Percentiles rank a stretch among this genome's conserved stretches.
Evolutionary conservation across 2,888 invertebrate species (phyloP).

Genomic region (Rhogogaster chlorosoma): DNA sequence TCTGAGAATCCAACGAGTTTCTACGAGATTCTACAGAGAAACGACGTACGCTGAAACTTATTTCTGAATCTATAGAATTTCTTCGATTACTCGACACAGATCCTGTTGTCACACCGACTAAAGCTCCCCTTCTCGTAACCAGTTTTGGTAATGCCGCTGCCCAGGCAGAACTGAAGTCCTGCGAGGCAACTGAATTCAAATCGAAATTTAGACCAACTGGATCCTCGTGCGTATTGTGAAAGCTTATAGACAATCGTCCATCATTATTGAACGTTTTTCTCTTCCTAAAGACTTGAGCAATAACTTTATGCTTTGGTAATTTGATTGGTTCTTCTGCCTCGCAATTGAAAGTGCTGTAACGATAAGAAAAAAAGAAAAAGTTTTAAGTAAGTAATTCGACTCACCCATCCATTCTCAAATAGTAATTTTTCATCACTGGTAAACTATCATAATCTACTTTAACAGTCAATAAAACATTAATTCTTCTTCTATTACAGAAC

Average conservation of each 20-base stretch:
- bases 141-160: conserved; percentile 94
- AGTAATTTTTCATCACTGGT: background rate
- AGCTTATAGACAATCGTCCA: conserved; percentile 92
- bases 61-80: conserved; percentile 82
- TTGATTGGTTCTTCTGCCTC: conserved; percentile 85
- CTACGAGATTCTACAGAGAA: conserved; percentile 92
- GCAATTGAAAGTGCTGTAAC: conserved; percentile 85
- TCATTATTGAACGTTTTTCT: conserved; percentile 91
- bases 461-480: background rate
- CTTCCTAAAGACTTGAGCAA: conserved; percentile 94
- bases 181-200: conserved; percentile 87
- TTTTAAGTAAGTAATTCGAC: conserved; percentile 43
- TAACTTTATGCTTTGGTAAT: conserved; percentile 92
- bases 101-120: conserved; percentile 83
- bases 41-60: conserved; percentile 89
- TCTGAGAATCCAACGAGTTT: conserved; percentile 93
- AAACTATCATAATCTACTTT: background rate
- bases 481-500: conserved; percentile 22
- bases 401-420: conserved; percentile 33
- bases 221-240: conserved; percentile 93
- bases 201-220: conserved; percentile 91
- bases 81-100: conserved; percentile 80
- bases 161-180: conserved; percentile 95
- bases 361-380: conserved; percentile 32
- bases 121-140: conserved; percentile 90